A percentile compares a stretch with the other conserved stretches of the same genome.
Evolutionary conservation across 1,140 invertebrate genomes (phyloP).

Genomic region (Pseudomyrmex dendroicus): DNA sequence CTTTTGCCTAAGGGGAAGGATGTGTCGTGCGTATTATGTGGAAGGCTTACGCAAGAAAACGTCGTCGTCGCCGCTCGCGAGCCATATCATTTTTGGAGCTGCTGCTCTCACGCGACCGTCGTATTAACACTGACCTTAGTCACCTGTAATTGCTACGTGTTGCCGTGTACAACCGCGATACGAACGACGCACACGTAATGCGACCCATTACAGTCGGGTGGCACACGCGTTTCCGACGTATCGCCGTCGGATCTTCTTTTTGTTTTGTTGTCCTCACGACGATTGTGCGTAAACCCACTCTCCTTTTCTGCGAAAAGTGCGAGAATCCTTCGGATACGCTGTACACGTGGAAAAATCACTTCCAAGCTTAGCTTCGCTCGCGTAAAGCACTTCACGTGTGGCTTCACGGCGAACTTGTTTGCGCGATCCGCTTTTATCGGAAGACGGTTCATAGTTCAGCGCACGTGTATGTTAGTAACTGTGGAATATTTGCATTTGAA

Average conservation of each 20-base stretch:
- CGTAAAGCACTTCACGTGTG: too few relatives aligned
- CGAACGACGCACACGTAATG: constrained; percentile 75
- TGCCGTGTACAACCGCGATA: constrained; percentile 69
- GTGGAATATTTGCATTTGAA: constrained; percentile 16
- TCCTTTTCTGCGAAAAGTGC: constrained; percentile 2
- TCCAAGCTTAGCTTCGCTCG: too few relatives aligned
- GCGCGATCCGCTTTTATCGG: constrained; percentile 9
- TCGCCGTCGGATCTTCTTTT: constrained; percentile 60
- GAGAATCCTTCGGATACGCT: not conserved
- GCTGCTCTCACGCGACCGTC: constrained; percentile 82
- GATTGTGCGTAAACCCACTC: not conserved
- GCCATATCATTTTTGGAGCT: constrained; percentile 84
- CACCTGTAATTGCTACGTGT: constrained; percentile 83
- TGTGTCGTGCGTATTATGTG: constrained; percentile 76
- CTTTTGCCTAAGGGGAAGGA: constrained; percentile 65
- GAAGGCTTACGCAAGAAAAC: constrained; percentile 79
- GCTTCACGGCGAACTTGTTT: constrained; percentile 2
- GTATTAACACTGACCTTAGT: constrained; percentile 84
- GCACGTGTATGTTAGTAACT: not conserved
- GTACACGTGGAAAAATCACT: too few relatives aligned
- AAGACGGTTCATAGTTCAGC: constrained; percentile 37
- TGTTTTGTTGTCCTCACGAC: constrained; percentile 6
- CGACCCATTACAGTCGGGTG: constrained; percentile 67
- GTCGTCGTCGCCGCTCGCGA: constrained; percentile 73
- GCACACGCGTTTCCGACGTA: constrained; percentile 59